phyloP scores from a whole-genome alignment of 1,140 invertebrate species.

The Neodiprion lecontei region DNA sequence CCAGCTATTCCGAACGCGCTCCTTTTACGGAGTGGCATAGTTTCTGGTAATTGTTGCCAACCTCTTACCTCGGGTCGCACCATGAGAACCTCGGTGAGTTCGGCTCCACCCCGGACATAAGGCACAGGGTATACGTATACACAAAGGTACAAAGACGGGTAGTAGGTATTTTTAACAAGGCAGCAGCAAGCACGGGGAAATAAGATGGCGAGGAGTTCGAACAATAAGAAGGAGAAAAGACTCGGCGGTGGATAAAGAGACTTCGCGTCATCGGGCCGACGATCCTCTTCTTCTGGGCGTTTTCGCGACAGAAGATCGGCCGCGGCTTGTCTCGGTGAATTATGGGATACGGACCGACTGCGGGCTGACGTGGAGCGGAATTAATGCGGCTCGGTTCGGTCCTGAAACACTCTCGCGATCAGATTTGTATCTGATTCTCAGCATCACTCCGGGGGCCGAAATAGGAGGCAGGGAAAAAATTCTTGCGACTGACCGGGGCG shows the following conservation, averaged over 20 bases:
- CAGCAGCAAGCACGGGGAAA: constrained; percentile 14
- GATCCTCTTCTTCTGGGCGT: constrained; percentile 24
- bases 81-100: constrained; percentile 11
- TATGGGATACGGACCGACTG: constrained; percentile 39
- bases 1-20: too few species aligned
- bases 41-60: not conserved
- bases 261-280: constrained; percentile 9
- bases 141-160: constrained; percentile 27
- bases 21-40: not conserved
- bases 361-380: constrained; percentile 20
- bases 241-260: not conserved
- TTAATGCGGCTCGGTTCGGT: not conserved
- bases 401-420: constrained; percentile 34
- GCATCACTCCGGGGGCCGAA: not conserved
- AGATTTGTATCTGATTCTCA: constrained; percentile 27
- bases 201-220: constrained; percentile 18
- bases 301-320: constrained; percentile 36
- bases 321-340: constrained; percentile 38
- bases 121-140: not conserved
- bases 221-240: constrained; percentile 13
- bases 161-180: constrained; percentile 43
- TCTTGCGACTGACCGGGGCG: not conserved
- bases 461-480: not conserved
- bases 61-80: not conserved
- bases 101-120: constrained; percentile 7